Base-by-base conservation (phyloP, 2,888 invertebrate species). In the Epistrophe grossulariae region DNA sequence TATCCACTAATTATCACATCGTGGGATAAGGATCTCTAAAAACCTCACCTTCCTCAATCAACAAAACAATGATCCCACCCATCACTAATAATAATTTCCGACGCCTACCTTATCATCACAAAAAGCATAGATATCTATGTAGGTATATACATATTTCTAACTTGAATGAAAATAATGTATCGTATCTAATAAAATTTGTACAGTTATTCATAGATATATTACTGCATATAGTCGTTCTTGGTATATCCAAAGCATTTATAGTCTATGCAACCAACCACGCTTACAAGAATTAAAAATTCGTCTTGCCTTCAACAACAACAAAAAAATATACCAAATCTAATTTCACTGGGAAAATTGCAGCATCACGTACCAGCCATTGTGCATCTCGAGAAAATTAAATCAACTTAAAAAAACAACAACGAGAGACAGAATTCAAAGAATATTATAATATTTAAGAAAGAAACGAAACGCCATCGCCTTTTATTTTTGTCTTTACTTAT, bases 361-460 rank as follows among this genome's bases (percentile, higher is more conserved):
- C 76, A 62, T 83, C 87, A 87, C 87, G 87, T 87, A 79, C 10
- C 71, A 52, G 45, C 74, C 72, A 87, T 87, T 87, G 83, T 87
- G 60, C 66, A 64, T 68, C 82, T 64, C 38, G 59, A 79, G 64
- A 76, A 79, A 87, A 87, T 82, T 79, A 87, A 82, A 87, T 87
- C 87, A 83, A 82, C 87, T 76, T 57, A 74, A 64, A 24, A 2
- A 24, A 1, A 82, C 4, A 5, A 52, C 68, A 64, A 38, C 55
- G 31, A 19, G 40, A 35, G 73, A 79, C 70, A 66, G 74, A 79
- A 66, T 50, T 71, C 71, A 71, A 0, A 79, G 85, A 85, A 87
- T 64, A 87, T 64, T 52, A 87, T 64, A 48, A 79, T 82, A 82
- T 82, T 85, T 85, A 35, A 57, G 35, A 59, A 35, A 35, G 35